phyloP scores from a whole-genome alignment of 2,888 invertebrate genomes.

The Julus scandinavius region DNA sequence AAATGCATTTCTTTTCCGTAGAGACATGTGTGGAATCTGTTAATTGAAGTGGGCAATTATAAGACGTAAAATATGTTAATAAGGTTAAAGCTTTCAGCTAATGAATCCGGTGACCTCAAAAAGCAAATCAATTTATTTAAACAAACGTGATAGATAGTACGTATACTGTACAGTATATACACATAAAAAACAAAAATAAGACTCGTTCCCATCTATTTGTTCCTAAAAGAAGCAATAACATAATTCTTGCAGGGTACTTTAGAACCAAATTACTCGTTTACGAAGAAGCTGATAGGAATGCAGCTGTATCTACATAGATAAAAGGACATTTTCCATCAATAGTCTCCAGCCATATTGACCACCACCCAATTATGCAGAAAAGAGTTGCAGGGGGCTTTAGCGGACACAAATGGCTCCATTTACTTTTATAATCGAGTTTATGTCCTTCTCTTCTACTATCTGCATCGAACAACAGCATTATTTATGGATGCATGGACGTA shows the following conservation, averaged over 20 bases:
- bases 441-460: constrained; percentile 12
- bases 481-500: constrained; percentile 28
- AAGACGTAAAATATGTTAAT: constrained; percentile 23
- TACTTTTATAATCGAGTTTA: constrained; percentile 30
- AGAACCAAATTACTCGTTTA: background rate
- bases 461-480: constrained; percentile 28
- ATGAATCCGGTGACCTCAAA: constrained; percentile 2
- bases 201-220: background rate
- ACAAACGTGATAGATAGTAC: background rate
- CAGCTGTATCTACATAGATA: constrained; percentile 1
- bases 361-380: constrained; percentile 28
- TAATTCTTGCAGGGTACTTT: background rate
- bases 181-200: background rate
- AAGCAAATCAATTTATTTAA: constrained; percentile 31
- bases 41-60: background rate
- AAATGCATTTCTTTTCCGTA: too few relatives aligned
- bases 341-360: background rate
- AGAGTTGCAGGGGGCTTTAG: constrained; percentile 18
- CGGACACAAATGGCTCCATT: constrained; percentile 26
- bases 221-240: background rate
- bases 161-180: background rate
- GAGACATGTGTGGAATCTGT: background rate
- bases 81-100: constrained; percentile 12
- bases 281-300: background rate
- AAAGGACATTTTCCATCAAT: background rate